Evolutionary conservation across 37 sponge, comb jelly and placozoan genomes (phyloP).

Genomic region (Spongilla lacustris): DNA sequence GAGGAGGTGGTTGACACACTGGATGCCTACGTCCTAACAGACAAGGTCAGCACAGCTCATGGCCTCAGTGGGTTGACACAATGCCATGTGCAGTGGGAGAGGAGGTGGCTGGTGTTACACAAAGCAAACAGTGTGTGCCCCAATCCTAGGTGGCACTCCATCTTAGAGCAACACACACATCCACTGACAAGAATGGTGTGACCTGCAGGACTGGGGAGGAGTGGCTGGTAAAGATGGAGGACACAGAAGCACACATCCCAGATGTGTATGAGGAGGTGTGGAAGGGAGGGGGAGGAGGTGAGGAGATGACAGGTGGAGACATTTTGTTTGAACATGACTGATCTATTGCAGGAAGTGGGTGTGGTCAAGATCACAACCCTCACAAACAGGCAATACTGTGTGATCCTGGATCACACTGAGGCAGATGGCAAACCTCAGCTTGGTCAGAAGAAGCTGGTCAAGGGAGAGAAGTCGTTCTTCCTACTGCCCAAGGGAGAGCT

Average conservation of each 20-base stretch:
- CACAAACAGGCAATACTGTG: conserved; percentile 97
- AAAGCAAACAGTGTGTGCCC: neutral
- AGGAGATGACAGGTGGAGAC: neutral
- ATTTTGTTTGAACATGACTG: neutral
- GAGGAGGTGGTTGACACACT: conserved; percentile 96
- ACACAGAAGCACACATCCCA: conserved; percentile 99
- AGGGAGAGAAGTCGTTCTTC: conserved; percentile 99
- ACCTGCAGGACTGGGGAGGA: conserved; percentile 97
- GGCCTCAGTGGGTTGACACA: neutral
- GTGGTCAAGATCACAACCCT: conserved; percentile 96
- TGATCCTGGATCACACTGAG: conserved; percentile 94
- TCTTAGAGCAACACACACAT: conserved; percentile 93
- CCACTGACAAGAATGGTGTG: conserved; percentile 82
- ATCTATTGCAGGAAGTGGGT: conserved; percentile 54
- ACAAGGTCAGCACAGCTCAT: conserved; percentile 88
- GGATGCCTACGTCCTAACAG: conserved; percentile 97
- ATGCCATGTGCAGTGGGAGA: neutral
- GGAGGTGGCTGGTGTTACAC: neutral
- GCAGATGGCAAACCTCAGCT: conserved; percentile 96
- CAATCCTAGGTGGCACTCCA: conserved; percentile 88
- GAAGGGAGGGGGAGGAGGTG: neutral
- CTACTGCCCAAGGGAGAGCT: conserved; percentile 87
- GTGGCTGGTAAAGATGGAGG: conserved; percentile 98
- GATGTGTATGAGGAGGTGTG: conserved; percentile 96
- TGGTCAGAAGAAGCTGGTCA: conserved; percentile 97